Evolutionary conservation across 1,140 invertebrate genomes (phyloP).

Genomic region (Mamestra configurata): DNA sequence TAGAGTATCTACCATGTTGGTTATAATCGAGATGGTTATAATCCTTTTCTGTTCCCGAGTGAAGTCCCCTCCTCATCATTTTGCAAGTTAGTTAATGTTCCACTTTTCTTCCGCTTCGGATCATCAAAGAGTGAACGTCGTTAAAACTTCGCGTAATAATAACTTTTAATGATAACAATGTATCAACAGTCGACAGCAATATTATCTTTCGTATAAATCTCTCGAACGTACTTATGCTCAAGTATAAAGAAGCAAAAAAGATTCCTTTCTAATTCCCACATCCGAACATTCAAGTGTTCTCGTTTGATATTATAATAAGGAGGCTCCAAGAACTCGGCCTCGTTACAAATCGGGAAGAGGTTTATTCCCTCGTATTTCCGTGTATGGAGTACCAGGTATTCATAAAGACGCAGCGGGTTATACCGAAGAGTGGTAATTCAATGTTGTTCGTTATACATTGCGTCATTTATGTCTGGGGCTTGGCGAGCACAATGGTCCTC

Average conservation of each 20-base stretch:
- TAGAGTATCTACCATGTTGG: no score
- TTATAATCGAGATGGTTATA: not conserved
- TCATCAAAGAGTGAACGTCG: not conserved
- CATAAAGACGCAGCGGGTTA: not conserved
- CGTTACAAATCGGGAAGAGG: slow-evolving; percentile 13
- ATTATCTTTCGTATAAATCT: not conserved
- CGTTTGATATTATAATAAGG: slow-evolving; percentile 26
- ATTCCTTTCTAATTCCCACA: not conserved
- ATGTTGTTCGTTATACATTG: slow-evolving; percentile 10
- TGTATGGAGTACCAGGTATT: not conserved
- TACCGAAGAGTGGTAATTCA: not conserved
- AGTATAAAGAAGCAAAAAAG: not conserved
- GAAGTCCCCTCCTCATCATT: not conserved
- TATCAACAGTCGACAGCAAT: not conserved
- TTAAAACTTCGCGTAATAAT: slow-evolving; percentile 1
- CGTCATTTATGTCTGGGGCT: not conserved
- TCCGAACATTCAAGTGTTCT: slow-evolving; percentile 8
- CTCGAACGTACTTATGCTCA: not conserved
- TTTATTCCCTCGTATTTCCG: not conserved
- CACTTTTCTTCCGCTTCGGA: not conserved
- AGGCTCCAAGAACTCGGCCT: slow-evolving; percentile 17
- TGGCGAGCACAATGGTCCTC: not conserved
- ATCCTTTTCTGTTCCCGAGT: not conserved
- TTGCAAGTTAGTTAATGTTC: not conserved
- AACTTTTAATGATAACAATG: slow-evolving; percentile 12